A percentile compares a stretch with the other conserved stretches of the same genome.
Conservation (phyloP, 1,140 invertebrate genomes). For the Rhizoglyphus robini region DNA sequence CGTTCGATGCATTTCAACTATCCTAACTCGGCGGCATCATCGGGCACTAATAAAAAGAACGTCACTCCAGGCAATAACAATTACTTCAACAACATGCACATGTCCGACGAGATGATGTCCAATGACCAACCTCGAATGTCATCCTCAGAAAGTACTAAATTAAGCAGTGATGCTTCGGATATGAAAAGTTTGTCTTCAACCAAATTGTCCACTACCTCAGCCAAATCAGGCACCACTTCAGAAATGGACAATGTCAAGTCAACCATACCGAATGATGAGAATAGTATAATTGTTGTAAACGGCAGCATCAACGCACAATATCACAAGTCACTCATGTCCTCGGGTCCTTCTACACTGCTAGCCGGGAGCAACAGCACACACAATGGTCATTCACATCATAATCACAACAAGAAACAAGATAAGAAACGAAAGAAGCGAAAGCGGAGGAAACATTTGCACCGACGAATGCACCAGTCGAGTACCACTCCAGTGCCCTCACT, state of each 20-base stretch:
- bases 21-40: background rate
- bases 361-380: background rate
- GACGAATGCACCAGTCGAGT: background rate
- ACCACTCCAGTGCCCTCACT: background rate
- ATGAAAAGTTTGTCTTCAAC: too few species aligned
- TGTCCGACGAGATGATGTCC: background rate
- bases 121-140: background rate
- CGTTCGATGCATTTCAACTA: background rate
- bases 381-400: too few species aligned
- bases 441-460: background rate
- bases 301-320: background rate
- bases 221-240: background rate
- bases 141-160: background rate
- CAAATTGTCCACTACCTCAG: too few species aligned
- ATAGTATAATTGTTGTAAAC: background rate
- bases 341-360: too few species aligned
- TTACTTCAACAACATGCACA: background rate
- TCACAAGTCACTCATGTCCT: background rate
- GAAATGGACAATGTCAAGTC: too few species aligned
- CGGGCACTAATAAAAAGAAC: background rate
- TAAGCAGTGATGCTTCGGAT: too few species aligned
- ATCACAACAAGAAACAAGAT: too few species aligned
- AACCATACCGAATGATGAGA: too few species aligned
- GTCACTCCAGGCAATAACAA: background rate
- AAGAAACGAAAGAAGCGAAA: background rate